A percentile compares a stretch with the other conserved stretches of the same genome.
phyloP scores from a whole-genome alignment of 1,140 invertebrate genomes.

The Ridgeia piscesae region DNA sequence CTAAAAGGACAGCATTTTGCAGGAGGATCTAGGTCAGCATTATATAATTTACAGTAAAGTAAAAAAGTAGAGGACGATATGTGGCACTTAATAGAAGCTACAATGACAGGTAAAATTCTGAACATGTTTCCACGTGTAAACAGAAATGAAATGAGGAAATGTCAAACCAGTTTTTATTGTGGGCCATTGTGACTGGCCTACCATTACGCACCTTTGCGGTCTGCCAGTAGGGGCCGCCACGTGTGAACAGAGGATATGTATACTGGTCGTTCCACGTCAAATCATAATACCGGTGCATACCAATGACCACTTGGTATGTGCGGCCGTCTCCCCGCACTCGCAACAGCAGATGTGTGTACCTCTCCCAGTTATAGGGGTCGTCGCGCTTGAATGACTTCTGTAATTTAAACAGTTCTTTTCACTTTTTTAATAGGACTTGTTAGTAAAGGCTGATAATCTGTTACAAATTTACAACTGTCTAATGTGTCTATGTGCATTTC shows the following conservation, averaged over 20 bases:
- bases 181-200: too few relatives aligned
- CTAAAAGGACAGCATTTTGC: neutral
- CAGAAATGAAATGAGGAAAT: too few relatives aligned
- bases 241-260: conserved; percentile 80
- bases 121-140: too few relatives aligned
- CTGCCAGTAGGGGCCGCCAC: conserved; percentile 97
- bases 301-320: conserved; percentile 78
- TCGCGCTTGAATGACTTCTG: conserved; percentile 73
- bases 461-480: neutral
- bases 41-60: neutral
- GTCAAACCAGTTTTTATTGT: too few relatives aligned
- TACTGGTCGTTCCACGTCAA: conserved; percentile 82
- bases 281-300: conserved; percentile 70
- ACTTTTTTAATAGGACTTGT: neutral
- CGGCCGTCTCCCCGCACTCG: conserved; percentile 88
- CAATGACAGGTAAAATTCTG: neutral
- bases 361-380: conserved; percentile 70
- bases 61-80: neutral
- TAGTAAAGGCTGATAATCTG: neutral
- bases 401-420: conserved; percentile 1
- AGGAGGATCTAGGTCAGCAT: neutral
- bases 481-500: too few relatives aligned
- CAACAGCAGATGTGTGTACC: conserved; percentile 82
- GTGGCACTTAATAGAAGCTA: neutral
- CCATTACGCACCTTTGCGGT: conserved; percentile 72